Evolutionary conservation across 1,140 invertebrate species (phyloP).

Genomic region (Pinna nobilis): DNA sequence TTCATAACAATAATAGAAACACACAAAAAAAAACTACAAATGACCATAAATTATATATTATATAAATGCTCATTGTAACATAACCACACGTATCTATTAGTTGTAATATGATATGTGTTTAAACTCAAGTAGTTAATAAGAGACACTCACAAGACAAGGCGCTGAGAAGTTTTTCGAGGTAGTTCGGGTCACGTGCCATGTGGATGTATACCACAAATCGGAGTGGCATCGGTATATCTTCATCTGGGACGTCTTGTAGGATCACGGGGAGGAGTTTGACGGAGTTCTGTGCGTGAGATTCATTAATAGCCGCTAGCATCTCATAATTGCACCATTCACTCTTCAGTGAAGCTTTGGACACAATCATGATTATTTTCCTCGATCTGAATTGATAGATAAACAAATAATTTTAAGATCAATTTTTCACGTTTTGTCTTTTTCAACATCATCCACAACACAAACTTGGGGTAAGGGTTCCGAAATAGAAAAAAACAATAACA

Average conservation of each 20-base stretch:
- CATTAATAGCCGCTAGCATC: constrained; percentile 6
- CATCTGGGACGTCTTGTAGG: neutral
- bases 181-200: neutral
- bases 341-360: neutral
- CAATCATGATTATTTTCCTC: neutral
- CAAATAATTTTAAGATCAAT: too few relatives aligned
- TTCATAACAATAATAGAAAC: too few relatives aligned
- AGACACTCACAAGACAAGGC: neutral
- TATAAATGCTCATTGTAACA: neutral
- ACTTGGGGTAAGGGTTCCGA: too few relatives aligned
- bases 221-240: neutral
- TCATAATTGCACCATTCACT: constrained; percentile 13
- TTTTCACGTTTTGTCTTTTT: too few relatives aligned
- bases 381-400: constrained; percentile 19
- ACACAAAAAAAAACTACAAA: too few relatives aligned
- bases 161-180: neutral
- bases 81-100: neutral
- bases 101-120: neutral
- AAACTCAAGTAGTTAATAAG: neutral
- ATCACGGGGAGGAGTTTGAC: neutral
- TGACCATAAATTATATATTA: too few relatives aligned
- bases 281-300: neutral
- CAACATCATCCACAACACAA: too few relatives aligned
- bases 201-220: neutral
- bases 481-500: too few relatives aligned